These are phyloP conservation scores for Agriotes lineatus DNA, from an alignment of 2,888 invertebrate genomes.

Conservation along the genomic window DNA sequence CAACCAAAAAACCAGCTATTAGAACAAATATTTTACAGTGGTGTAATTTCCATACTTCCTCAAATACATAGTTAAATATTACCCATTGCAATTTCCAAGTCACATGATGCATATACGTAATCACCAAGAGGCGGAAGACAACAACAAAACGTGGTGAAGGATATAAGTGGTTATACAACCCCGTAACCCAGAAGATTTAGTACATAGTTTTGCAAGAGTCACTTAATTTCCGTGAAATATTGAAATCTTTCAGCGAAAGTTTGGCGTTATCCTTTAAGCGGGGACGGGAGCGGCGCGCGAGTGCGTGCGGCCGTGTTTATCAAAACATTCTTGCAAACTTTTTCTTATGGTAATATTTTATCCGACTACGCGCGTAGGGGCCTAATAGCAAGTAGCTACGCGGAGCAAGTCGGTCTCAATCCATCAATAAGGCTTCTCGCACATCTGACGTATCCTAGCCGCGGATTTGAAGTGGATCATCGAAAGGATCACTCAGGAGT, in stretches of 20 bases:
- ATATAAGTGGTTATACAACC: too few relatives aligned
- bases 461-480: constrained; percentile 61
- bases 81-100: too few relatives aligned
- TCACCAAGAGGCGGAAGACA: too few relatives aligned
- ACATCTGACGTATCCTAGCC: constrained; percentile 60
- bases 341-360: constrained; percentile 49
- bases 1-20: too few relatives aligned
- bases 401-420: constrained; percentile 53
- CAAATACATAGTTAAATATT: too few relatives aligned
- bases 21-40: too few relatives aligned
- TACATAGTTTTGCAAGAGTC: too few relatives aligned
- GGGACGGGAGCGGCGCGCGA: neutral
- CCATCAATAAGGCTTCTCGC: constrained; percentile 62
- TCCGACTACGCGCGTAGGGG: constrained; percentile 45
- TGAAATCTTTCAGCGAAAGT: neutral
- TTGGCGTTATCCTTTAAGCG: neutral
- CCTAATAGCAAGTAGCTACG: constrained; percentile 38
- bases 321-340: constrained; percentile 33
- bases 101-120: too few relatives aligned
- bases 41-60: too few relatives aligned
- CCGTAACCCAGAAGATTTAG: too few relatives aligned
- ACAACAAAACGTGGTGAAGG: too few relatives aligned
- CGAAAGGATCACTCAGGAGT: constrained; percentile 50
- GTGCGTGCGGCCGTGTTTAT: constrained; percentile 19
- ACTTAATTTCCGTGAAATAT: too few relatives aligned